A percentile compares a stretch with the other conserved stretches of the same genome.
Conservation (phyloP, 2,113 vertebrate species). For the Ursus arctos region DNA sequence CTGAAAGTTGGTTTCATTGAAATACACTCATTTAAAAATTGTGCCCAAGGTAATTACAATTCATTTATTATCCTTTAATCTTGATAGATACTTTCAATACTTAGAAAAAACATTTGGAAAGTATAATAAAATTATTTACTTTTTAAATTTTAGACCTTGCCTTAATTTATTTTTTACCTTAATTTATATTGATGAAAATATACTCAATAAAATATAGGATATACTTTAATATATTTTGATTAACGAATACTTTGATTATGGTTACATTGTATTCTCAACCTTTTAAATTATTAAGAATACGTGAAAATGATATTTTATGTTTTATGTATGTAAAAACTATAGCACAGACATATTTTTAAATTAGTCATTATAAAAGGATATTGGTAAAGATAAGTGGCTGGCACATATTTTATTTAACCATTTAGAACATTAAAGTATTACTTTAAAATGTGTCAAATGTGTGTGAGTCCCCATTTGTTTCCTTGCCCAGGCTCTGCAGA, state of each 20-base stretch:
- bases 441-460: conserved; percentile 1
- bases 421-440: not conserved
- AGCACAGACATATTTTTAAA: not conserved
- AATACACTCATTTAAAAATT: not conserved
- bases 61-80: not conserved
- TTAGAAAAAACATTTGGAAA: not conserved
- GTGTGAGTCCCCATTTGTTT: not conserved
- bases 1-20: not conserved
- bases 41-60: not conserved
- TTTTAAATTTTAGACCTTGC: not conserved
- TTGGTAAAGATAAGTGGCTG: not conserved
- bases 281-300: conserved; percentile 34
- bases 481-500: not conserved
- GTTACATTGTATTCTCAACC: not conserved
- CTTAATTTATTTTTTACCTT: not conserved
- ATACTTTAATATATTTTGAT: not conserved
- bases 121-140: not conserved
- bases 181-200: not conserved
- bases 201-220: not conserved
- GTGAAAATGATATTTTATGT: conserved; percentile 16
- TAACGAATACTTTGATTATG: not conserved
- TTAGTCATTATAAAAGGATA: not conserved
- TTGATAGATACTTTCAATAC: not conserved
- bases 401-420: not conserved
- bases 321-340: not conserved